Evolutionary conservation across 2,888 invertebrate genomes (phyloP).

Genomic region (Callimorpha dominula): DNA sequence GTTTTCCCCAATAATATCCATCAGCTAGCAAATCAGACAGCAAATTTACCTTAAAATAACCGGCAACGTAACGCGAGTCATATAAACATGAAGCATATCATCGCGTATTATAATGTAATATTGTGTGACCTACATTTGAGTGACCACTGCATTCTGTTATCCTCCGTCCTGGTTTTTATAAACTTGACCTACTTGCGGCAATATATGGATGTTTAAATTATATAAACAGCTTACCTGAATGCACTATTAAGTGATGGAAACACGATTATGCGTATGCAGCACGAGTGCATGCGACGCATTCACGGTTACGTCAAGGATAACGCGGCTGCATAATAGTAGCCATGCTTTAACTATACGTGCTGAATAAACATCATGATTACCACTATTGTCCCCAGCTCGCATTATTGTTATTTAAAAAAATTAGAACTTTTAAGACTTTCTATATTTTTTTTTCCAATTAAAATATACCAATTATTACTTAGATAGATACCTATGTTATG

Average conservation of each 20-base stretch:
- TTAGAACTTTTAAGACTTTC: no score
- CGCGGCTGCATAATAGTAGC: constrained; percentile 41
- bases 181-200: constrained; percentile 79
- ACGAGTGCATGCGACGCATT: constrained; percentile 56
- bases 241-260: constrained; percentile 62
- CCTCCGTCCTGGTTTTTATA: constrained; percentile 81
- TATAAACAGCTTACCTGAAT: constrained; percentile 67
- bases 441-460: no score
- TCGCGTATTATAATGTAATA: constrained; percentile 15
- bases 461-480: not conserved
- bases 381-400: not conserved
- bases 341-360: constrained; percentile 25
- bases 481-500: not conserved
- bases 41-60: constrained; percentile 28
- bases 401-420: no score
- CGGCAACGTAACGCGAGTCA: constrained; percentile 31
- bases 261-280: constrained; percentile 61
- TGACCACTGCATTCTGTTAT: constrained; percentile 80
- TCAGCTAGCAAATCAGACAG: not conserved
- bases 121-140: constrained; percentile 69
- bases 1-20: constrained; percentile 13
- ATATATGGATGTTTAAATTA: constrained; percentile 68
- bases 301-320: constrained; percentile 66
- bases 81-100: constrained; percentile 27
- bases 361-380: constrained; percentile 22